A percentile compares a stretch with the other conserved stretches of the same genome.
Conservation (phyloP, 2,888 invertebrate genomes). For the Prosapia bicincta region DNA sequence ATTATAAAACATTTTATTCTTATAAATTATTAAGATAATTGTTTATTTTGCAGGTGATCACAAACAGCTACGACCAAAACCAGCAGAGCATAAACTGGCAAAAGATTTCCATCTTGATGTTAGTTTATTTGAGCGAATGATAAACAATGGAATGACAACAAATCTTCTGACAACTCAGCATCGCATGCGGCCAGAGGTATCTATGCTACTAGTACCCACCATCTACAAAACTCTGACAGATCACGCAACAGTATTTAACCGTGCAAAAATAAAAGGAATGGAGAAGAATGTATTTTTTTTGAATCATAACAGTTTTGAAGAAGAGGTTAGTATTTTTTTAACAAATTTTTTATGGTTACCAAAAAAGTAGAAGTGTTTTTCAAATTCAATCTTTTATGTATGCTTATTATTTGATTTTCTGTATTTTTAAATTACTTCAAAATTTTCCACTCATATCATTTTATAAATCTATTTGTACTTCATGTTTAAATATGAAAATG, state of each 20-base stretch:
- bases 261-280: constrained; percentile 58
- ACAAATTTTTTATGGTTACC: too few relatives aligned
- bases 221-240: constrained; percentile 63
- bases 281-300: constrained; percentile 63
- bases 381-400: too few relatives aligned
- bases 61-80: constrained; percentile 71
- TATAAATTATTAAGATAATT: too few relatives aligned
- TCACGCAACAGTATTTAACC: constrained; percentile 54
- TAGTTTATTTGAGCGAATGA: constrained; percentile 79
- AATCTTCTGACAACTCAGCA: constrained; percentile 65
- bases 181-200: constrained; percentile 69
- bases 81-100: constrained; percentile 65
- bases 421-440: too few relatives aligned
- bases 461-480: too few relatives aligned
- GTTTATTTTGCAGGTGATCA: constrained; percentile 61
- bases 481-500: too few relatives aligned
- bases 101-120: constrained; percentile 65
- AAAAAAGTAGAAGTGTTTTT: too few relatives aligned
- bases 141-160: constrained; percentile 61
- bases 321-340: constrained; percentile 45
- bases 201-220: constrained; percentile 53
- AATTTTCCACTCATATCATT: too few relatives aligned
- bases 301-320: constrained; percentile 57
- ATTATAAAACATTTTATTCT: too few relatives aligned
- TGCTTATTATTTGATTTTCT: too few relatives aligned